phyloP scores from a whole-genome alignment of 2,113 vertebrate genomes.

The Scolopax mira region DNA sequence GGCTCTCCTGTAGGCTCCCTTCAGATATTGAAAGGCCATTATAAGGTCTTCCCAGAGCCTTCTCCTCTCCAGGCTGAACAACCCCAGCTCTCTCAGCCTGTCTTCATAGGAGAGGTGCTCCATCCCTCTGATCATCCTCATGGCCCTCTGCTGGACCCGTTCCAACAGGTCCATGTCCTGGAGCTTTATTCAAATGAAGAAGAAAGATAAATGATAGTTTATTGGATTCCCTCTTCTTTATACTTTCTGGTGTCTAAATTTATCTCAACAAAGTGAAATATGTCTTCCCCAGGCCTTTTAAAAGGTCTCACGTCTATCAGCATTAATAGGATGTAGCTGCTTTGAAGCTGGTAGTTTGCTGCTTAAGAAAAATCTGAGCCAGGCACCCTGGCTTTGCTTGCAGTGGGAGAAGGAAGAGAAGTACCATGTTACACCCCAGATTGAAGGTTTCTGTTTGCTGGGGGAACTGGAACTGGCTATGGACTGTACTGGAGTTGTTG shows the following conservation, averaged over 20 bases:
- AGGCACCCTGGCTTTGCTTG: background rate
- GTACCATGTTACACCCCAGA: background rate
- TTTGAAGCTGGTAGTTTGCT: background rate
- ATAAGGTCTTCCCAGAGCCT: no score
- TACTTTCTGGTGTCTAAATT: background rate
- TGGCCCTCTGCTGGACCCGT: no score
- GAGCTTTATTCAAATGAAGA: background rate
- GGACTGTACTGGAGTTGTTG: rapidly evolving
- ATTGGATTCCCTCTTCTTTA: background rate
- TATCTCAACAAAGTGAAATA: background rate
- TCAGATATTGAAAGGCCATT: no score
- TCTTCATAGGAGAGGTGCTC: no score
- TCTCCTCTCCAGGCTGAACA: no score
- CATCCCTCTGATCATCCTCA: no score
- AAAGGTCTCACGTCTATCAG: background rate
- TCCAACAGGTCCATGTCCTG: no score
- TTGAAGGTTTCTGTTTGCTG: background rate
- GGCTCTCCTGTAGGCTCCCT: no score
- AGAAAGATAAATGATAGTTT: background rate
- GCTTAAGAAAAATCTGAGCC: background rate
- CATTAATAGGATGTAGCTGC: background rate
- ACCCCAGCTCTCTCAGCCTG: no score
- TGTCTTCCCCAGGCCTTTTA: background rate
- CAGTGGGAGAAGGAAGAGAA: background rate
- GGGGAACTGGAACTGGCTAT: background rate